phyloP scores from a whole-genome alignment of 1,140 invertebrate genomes.

The Papilio xuthus region DNA sequence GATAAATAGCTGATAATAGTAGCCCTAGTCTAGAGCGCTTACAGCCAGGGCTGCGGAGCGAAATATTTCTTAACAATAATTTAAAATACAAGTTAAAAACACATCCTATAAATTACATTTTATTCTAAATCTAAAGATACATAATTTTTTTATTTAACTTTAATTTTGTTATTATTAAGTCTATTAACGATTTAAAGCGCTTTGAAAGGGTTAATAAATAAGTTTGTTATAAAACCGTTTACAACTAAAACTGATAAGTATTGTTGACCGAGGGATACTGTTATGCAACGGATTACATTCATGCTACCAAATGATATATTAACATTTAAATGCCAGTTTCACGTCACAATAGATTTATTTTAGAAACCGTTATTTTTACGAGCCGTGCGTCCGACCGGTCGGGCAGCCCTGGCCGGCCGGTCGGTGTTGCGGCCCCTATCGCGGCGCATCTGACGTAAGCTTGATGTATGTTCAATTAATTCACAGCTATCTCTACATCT shows the following conservation, averaged over 20 bases:
- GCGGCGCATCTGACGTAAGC: slow-evolving; percentile 21
- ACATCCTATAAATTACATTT: too few relatives aligned
- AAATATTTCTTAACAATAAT: neutral
- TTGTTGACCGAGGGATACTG: neutral
- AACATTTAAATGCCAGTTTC: neutral
- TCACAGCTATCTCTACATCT: slow-evolving; percentile 2
- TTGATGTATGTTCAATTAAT: slow-evolving; percentile 26
- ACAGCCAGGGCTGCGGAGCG: neutral
- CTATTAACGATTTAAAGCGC: neutral
- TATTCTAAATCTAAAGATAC: too few relatives aligned
- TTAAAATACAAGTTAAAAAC: neutral
- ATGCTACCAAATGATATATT: neutral
- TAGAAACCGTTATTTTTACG: neutral
- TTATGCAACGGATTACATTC: neutral
- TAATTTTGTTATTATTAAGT: neutral
- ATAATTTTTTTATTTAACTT: too few relatives aligned
- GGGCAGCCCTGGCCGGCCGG: neutral
- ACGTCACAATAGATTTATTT: slow-evolving; percentile 8
- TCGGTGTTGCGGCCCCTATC: slow-evolving; percentile 13
- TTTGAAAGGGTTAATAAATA: too few relatives aligned
- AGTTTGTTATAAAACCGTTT: too few relatives aligned
- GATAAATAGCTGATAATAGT: slow-evolving; percentile 32
- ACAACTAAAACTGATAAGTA: too few relatives aligned
- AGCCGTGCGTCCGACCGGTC: neutral
- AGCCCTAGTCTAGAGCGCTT: neutral